Conservation (phyloP, 2,797 vertebrate species). For the Rhynchonycteris naso region DNA sequence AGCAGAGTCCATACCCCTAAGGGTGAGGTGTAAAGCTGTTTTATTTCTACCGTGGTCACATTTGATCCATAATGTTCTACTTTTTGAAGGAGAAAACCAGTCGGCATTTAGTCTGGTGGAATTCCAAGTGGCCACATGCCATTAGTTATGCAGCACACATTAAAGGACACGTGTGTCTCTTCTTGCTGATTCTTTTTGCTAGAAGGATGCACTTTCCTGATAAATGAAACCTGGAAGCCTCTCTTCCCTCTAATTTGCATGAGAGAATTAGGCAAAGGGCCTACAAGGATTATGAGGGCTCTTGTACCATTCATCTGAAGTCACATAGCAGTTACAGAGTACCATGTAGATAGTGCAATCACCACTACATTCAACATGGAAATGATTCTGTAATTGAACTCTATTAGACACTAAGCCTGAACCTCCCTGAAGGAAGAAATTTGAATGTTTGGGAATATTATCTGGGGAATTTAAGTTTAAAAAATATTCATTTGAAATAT, state of each 20-base stretch:
- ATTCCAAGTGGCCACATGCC: neutral
- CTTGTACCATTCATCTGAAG: neutral
- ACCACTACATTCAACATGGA: neutral
- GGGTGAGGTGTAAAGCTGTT: neutral
- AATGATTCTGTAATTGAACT: slow-evolving; percentile 52
- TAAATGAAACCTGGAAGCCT: slow-evolving; percentile 42
- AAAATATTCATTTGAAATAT: slow-evolving; percentile 47
- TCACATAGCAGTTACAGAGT: neutral
- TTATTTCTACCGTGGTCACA: neutral
- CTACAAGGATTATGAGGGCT: neutral
- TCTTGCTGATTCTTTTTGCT: slow-evolving; percentile 36
- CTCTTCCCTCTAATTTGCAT: slow-evolving; percentile 45
- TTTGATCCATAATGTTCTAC: neutral
- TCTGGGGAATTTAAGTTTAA: slow-evolving; percentile 41
- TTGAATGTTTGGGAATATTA: slow-evolving; percentile 45
- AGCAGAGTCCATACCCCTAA: neutral
- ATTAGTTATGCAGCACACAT: accelerated
- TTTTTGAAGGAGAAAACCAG: slow-evolving; percentile 23
- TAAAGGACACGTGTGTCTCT: neutral
- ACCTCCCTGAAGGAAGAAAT: slow-evolving; percentile 26
- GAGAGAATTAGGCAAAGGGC: slow-evolving; percentile 46
- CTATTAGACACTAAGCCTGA: neutral
- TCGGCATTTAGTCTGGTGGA: neutral
- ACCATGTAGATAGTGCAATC: accelerated
- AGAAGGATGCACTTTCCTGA: slow-evolving; percentile 35